Base-by-base conservation (phyloP, 1,140 invertebrate genomes). In the Glossosoma conforme region DNA sequence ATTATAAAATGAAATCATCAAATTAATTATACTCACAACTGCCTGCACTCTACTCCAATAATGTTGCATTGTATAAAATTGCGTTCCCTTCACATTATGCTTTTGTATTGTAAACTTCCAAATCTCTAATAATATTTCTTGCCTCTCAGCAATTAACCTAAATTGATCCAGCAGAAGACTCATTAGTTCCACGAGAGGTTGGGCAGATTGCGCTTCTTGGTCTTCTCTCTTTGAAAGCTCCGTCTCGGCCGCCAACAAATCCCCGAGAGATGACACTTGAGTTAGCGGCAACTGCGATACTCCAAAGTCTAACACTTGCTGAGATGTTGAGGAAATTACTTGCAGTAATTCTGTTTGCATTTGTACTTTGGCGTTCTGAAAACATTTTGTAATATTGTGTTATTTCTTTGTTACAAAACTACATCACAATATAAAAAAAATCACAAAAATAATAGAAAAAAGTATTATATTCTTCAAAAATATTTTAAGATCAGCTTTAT, bases 21-120 rank as follows among this genome's bases (percentile, higher is more conserved):
- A 24, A 33, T 13, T 11, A 10, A 15, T 35, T 33, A 44, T 42
- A 40, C 81, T 76, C 77, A 93, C 87, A 56, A 93, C 87, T 61
- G 82, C 81, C 68, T 96, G 92, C 17, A 93, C 85, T 62, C 89
- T 87, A 22, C 81, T 83, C 91, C 92, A 95, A 58, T 93, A 89
- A 68, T 93, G 86, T 11, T 83, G 79, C 60, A 90, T 83, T 57
- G 84, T 83, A 69, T 93, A 93, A 2, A 83, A 64, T 30, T 76
- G 73, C 2, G 78, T 64, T 52, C 77, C 73, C 15, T 74, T 56
- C 9, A 72, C 65, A 24, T 76, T 69, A 60, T 83, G 75, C 42
- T 76, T 76, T 62, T 77, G 72, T 21, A 69, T 68, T 25, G 79
- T 73, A 51, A 78, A 64, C 28, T 79, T 74, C 49, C 87, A 80